These are phyloP conservation scores for Corythornis vintsioides DNA, from an alignment of 2,113 vertebrate genomes.

Conservation along the genomic window DNA sequence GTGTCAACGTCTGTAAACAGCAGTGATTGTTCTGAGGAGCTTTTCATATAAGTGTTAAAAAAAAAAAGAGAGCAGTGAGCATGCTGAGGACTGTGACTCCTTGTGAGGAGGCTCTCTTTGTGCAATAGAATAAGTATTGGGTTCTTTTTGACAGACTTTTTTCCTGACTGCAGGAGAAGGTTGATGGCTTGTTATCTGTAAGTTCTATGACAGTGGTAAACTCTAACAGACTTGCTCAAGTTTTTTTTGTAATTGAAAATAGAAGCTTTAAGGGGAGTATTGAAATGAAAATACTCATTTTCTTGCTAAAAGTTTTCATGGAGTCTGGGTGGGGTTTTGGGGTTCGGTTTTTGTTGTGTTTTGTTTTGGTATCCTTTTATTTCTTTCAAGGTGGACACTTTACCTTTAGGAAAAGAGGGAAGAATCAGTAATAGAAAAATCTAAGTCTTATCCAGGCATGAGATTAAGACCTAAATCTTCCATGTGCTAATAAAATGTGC, in stretches of 20 bases:
- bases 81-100: rapidly evolving
- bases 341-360: background rate
- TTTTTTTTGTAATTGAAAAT: background rate
- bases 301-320: background rate
- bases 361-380: too few relatives aligned
- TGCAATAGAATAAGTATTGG: background rate
- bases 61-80: rapidly evolving
- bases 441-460: background rate
- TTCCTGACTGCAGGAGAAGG: background rate
- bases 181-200: background rate
- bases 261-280: background rate
- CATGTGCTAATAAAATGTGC: background rate
- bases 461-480: background rate
- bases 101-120: background rate
- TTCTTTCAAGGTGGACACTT: background rate
- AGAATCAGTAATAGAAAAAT: background rate
- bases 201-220: background rate
- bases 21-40: background rate
- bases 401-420: background rate
- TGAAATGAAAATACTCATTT: background rate
- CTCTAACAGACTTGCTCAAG: background rate
- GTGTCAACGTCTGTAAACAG: background rate
- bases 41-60: background rate
- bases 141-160: background rate
- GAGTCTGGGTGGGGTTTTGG: background rate